A percentile compares a stretch with the other conserved stretches of the same genome.
Conservation (phyloP, 2,113 vertebrate species). For the Addax nasomaculatus region DNA sequence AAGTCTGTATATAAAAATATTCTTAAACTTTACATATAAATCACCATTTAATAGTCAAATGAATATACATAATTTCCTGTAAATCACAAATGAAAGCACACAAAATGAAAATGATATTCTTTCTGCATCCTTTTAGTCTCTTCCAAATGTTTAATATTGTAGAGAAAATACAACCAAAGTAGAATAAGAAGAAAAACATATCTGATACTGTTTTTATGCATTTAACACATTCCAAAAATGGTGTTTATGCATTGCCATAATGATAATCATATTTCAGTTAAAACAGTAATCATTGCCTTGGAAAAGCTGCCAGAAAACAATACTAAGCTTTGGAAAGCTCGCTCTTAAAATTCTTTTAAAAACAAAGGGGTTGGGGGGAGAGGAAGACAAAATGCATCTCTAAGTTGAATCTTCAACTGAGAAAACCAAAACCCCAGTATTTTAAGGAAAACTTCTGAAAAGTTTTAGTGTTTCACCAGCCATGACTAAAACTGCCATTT, state of each 20-base stretch:
- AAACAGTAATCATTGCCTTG: conserved; percentile 71
- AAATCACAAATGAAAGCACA: conserved; percentile 14
- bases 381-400: conserved; percentile 50
- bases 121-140: conserved; percentile 26
- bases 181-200: conserved; percentile 74
- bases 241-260: conserved; percentile 74
- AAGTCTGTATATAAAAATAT: conserved; percentile 18
- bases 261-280: conserved; percentile 78
- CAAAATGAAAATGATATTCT: conserved; percentile 20
- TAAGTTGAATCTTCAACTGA: conserved; percentile 74
- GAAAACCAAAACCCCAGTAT: conserved; percentile 61
- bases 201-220: conserved; percentile 66
- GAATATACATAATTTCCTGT: background rate
- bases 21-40: background rate
- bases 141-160: conserved; percentile 44
- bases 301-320: conserved; percentile 78
- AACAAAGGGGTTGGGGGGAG: background rate
- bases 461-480: conserved; percentile 72
- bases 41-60: background rate
- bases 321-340: conserved; percentile 75
- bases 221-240: conserved; percentile 75
- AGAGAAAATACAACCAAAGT: conserved; percentile 45
- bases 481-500: conserved; percentile 70
- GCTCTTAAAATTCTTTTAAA: conserved; percentile 69
- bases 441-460: conserved; percentile 40